phyloP scores from a whole-genome alignment of 1,140 invertebrate species.

The Pteromalus puparum region DNA sequence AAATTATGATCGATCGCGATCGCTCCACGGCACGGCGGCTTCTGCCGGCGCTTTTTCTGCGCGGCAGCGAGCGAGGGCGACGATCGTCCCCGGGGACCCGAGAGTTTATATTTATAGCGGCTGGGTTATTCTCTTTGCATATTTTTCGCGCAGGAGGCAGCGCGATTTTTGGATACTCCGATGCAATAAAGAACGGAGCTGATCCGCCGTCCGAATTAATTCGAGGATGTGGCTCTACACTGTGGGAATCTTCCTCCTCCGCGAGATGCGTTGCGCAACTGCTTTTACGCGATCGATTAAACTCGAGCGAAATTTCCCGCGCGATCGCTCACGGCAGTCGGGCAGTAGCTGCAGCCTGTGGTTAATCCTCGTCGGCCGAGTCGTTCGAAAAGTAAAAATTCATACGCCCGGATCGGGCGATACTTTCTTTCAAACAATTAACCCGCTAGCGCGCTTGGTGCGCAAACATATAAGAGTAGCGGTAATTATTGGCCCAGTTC shows the following conservation, averaged over 20 bases:
- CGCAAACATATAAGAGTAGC: conserved; percentile 30
- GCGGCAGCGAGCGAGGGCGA: not conserved
- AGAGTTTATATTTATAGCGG: conserved; percentile 44
- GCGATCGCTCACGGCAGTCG: no score
- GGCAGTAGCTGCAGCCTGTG: no score
- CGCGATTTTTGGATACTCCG: conserved; percentile 31
- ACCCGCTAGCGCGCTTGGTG: not conserved
- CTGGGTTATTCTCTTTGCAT: conserved; percentile 35
- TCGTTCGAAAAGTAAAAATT: conserved; percentile 4
- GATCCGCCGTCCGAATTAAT: conserved; percentile 16
- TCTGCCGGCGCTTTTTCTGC: not conserved
- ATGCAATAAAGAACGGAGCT: conserved; percentile 26
- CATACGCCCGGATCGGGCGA: conserved; percentile 15
- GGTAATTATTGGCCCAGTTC: conserved; percentile 40
- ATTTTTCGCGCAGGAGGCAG: not conserved
- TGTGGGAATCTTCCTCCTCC: conserved; percentile 19
- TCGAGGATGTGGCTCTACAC: not conserved
- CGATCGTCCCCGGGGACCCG: not conserved
- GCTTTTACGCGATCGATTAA: no score
- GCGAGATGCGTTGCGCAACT: no score
- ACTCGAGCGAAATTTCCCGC: no score
- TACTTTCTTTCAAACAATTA: conserved; percentile 52
- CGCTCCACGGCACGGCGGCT: not conserved
- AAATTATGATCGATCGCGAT: conserved; percentile 56
- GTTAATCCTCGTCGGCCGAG: no score